A percentile compares a stretch with the other conserved stretches of the same genome.
Conservation (phyloP, 2,888 invertebrate species). For the Macropis europaea region DNA sequence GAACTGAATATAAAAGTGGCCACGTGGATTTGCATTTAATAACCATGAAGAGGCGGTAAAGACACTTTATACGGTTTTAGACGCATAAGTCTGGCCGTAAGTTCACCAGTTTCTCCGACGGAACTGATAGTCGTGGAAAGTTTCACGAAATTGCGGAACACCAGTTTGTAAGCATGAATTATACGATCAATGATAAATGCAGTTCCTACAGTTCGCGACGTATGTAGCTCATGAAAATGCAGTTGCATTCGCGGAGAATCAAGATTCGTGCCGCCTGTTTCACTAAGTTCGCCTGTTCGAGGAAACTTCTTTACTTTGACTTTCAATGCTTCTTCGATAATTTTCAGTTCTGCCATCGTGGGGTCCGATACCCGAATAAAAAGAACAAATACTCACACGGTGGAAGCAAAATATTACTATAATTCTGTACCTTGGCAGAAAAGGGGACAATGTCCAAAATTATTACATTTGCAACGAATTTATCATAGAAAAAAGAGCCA, state of each 20-base stretch:
- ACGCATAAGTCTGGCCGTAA: constrained; percentile 9
- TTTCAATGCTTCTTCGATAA: background rate
- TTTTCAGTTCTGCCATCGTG: too few species aligned
- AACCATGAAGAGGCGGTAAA: background rate
- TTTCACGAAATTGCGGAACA: constrained; percentile 30
- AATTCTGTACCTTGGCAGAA: too few species aligned
- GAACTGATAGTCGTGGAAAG: constrained; percentile 21
- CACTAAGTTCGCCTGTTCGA: background rate
- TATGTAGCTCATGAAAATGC: constrained; percentile 2
- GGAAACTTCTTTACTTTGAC: background rate
- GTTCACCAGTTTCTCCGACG: background rate
- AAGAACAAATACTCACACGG: too few species aligned
- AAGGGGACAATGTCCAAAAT: too few species aligned
- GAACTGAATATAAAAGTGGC: too few species aligned
- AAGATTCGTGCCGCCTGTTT: background rate
- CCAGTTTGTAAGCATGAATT: constrained; percentile 15
- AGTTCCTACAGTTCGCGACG: constrained; percentile 3
- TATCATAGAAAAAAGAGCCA: too few species aligned
- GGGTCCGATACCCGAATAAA: too few species aligned
- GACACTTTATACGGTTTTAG: background rate
- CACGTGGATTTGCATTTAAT: background rate
- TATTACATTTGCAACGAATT: too few species aligned
- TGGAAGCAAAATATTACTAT: too few species aligned
- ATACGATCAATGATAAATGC: constrained; percentile 31
- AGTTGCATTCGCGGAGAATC: background rate